Base-by-base conservation (phyloP, 2,888 invertebrate genomes). In the Apeira syringaria region DNA sequence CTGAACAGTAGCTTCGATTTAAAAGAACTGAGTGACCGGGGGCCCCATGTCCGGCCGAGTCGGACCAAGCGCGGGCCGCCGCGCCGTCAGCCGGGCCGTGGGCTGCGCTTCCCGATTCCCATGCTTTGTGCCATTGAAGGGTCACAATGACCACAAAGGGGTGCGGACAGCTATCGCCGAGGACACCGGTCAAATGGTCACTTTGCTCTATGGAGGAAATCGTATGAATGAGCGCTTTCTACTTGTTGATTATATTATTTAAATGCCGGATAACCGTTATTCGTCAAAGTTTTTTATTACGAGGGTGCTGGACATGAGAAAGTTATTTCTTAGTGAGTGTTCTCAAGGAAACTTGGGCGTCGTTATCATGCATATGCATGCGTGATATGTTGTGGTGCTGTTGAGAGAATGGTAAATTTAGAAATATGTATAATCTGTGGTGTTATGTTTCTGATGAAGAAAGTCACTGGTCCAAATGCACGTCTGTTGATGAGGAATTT, bases 131-230 rank as follows among this genome's bases (percentile, higher is more conserved):
- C 64, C 70, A 59, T 68, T 80, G 79, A 87, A 82, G 80, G 79
- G 75, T 70, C 61, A 86, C 86, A 87, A 87, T 74, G 61, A 42
- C 40, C 68, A 87, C 81, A 89, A 89, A 82, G 65, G 84, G 83
- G 88, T 88, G 88, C 79, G 80, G 88, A 89, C 87, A 87, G 84
- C 81, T 64, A 67, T 63, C 68, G 65, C 61, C 68, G 59, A 37
- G 38, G 59, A 53, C 79, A 80, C 86, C 84, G 87, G 87, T 84
- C 88, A 88, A 87, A 88, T 88, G 88, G 81, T 81, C 78, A 82
- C 81, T 78, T 78, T 75, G 80, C 72, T 71, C 74, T 79, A 80
- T 72, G 75, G 71, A 52, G 81, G 87, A 87, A 86, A 84, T 75
- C 20, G 78, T 76, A 82, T 86, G 84, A 86, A 86, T 80, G 74